Evolutionary conservation across 1,140 invertebrate species (phyloP).

Genomic region (Drosophila virilis): DNA sequence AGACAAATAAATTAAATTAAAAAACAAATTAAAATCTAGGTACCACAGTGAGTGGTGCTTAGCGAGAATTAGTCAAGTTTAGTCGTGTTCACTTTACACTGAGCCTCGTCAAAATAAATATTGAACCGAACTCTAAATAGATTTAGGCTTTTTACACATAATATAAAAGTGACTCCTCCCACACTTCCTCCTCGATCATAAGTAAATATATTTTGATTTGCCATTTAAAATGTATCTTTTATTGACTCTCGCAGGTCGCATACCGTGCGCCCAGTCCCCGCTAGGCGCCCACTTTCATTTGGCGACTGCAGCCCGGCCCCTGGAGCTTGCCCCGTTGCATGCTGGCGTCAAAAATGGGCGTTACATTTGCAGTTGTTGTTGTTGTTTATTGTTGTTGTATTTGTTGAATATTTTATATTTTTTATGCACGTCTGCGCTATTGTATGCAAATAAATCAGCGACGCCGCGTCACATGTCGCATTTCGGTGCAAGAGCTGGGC

Average conservation of each 20-base stretch:
- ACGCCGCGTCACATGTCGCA: slow-evolving; percentile 74
- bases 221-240: slow-evolving; percentile 56
- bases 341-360: slow-evolving; percentile 77
- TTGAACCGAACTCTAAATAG: too few species aligned
- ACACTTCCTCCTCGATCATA: not conserved
- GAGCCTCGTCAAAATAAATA: too few species aligned
- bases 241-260: slow-evolving; percentile 37
- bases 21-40: too few species aligned
- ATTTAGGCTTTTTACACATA: too few species aligned
- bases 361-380: slow-evolving; percentile 40
- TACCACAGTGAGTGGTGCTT: too few species aligned
- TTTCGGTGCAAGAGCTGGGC: slow-evolving; percentile 14
- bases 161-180: too few species aligned
- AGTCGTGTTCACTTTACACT: too few species aligned
- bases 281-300: slow-evolving; percentile 29
- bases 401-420: slow-evolving; percentile 30
- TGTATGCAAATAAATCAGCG: slow-evolving; percentile 83
- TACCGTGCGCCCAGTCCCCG: not conserved
- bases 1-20: too few species aligned
- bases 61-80: too few species aligned
- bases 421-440: slow-evolving; percentile 68
- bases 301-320: slow-evolving; percentile 42
- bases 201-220: slow-evolving; percentile 38
- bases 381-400: slow-evolving; percentile 12
- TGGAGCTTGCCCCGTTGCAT: slow-evolving; percentile 28